phyloP scores from a whole-genome alignment of 2,113 vertebrate genomes.

The Uropsilus gracilis region DNA sequence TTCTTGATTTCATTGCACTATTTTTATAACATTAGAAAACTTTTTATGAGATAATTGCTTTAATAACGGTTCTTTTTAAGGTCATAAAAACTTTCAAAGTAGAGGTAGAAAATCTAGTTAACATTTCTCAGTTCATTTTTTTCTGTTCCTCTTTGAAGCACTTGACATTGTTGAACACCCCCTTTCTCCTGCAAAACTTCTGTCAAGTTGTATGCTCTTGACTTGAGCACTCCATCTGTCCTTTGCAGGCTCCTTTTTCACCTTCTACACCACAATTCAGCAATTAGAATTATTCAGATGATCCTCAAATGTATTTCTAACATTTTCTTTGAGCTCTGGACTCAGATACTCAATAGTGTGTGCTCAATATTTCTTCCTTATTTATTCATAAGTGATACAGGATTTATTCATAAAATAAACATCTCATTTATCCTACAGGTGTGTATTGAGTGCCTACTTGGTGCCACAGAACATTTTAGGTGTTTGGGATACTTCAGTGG shows the following conservation, averaged over 20 bases:
- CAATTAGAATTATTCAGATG: neutral
- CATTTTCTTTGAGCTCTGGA: neutral
- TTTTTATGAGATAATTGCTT: conserved; percentile 33
- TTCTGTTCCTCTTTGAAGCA: neutral
- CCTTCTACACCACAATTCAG: neutral
- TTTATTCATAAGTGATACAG: too few species aligned
- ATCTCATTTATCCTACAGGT: neutral
- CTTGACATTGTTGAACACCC: neutral
- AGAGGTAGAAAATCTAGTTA: neutral
- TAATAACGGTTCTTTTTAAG: neutral
- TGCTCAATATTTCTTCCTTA: neutral
- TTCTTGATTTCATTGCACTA: neutral
- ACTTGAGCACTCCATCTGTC: neutral
- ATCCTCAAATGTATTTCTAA: neutral
- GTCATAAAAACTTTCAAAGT: neutral
- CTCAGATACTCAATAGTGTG: neutral
- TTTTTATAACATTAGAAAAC: conserved; percentile 26
- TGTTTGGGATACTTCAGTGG: neutral
- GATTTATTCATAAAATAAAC: too few species aligned
- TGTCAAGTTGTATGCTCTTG: neutral
- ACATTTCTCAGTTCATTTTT: neutral
- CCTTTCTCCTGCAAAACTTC: neutral
- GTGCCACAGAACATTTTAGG: neutral
- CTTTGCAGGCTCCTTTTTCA: neutral
- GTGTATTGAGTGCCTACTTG: neutral